Evolutionary conservation across 2,888 invertebrate genomes (phyloP).

Genomic region (Eupithecia subumbrata): DNA sequence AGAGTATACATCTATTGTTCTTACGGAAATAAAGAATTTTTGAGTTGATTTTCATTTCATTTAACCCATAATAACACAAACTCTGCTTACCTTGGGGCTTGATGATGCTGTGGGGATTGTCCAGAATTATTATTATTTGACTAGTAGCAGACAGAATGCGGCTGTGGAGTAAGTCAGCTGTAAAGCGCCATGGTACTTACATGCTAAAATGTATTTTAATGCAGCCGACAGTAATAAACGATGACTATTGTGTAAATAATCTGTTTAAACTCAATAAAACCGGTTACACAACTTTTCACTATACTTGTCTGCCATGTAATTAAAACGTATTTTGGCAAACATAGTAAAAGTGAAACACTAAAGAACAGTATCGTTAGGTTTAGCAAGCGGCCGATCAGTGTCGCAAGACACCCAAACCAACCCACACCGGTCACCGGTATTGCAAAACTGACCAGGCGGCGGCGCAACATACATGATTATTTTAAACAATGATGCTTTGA

Average conservation of each 20-base stretch:
- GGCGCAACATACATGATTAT: slow-evolving; percentile 41
- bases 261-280: neutral
- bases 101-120: too few relatives aligned
- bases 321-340: slow-evolving; percentile 5
- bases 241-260: neutral
- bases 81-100: too few relatives aligned
- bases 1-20: neutral
- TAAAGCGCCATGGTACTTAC: neutral
- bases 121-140: too few relatives aligned
- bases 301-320: neutral
- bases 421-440: slow-evolving; percentile 37
- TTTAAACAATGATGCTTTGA: slow-evolving; percentile 33
- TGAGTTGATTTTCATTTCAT: neutral
- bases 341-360: slow-evolving; percentile 43
- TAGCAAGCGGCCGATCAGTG: slow-evolving; percentile 40
- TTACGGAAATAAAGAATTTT: neutral
- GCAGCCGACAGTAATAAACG: neutral
- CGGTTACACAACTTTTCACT: neutral
- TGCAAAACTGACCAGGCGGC: slow-evolving; percentile 50
- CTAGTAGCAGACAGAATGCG: neutral
- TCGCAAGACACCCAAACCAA: slow-evolving; percentile 47
- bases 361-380: slow-evolving; percentile 42
- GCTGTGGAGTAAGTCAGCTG: neutral
- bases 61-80: too few relatives aligned
- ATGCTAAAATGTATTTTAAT: neutral